Evolutionary conservation across 2,797 vertebrate genomes (phyloP).

Genomic region (Chromobotia macracanthus): DNA sequence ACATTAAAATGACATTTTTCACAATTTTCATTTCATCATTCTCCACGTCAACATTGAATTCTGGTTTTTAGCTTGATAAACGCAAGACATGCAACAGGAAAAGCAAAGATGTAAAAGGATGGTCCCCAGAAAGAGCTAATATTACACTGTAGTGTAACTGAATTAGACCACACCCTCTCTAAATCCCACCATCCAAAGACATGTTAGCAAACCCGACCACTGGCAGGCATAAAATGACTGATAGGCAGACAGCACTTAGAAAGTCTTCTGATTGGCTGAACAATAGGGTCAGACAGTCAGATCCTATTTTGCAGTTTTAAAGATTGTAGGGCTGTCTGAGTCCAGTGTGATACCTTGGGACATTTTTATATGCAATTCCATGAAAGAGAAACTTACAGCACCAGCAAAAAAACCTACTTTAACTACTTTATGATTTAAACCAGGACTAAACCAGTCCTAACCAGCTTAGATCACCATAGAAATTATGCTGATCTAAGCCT

Average conservation of each 20-base stretch:
- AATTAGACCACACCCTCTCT: no score
- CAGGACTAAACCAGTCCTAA: neutral
- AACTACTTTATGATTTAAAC: neutral
- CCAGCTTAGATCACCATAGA: neutral
- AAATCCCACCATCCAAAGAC: no score
- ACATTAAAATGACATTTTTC: neutral
- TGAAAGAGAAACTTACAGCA: neutral
- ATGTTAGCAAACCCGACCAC: no score
- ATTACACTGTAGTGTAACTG: no score
- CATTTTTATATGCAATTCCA: neutral
- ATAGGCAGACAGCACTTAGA: neutral
- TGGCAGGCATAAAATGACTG: neutral
- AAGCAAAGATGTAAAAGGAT: neutral
- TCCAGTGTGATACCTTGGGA: neutral
- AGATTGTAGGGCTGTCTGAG: neutral
- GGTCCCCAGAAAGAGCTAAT: no score
- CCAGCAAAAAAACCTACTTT: neutral
- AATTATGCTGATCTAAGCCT: neutral
- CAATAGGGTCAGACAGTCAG: neutral
- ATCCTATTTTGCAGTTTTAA: neutral
- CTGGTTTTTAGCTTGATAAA: neutral
- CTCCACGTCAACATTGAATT: neutral
- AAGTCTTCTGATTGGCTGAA: neutral
- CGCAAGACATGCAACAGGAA: neutral
- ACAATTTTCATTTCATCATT: neutral